Evolutionary conservation across 2,797 vertebrate genomes (phyloP), one percentile per base, ranked within the genome.

Genomic region (Microcaecilia unicolor): DNA sequence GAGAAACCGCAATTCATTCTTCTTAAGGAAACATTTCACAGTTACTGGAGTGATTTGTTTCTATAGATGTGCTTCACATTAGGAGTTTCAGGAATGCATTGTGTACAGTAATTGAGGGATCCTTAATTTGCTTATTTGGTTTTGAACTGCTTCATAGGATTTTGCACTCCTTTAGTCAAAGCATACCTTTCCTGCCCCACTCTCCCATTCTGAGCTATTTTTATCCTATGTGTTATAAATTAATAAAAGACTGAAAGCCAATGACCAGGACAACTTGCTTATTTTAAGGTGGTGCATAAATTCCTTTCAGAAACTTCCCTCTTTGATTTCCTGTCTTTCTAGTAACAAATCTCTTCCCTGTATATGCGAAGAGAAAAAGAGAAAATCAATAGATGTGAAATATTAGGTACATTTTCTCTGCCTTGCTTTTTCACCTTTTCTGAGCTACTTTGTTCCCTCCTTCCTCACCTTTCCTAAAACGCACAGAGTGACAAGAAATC

Each of bases 191-290:
- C 15, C 1, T 29, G 18, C 33, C 41, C 15, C 2, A 1, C 20
- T 45, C 3, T 5, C 6, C n/a, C 10, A 29, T 16, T n/a, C 3
- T 3, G 25, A 21, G 25, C 22, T 35, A 22, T 31, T 59, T 60
- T 59, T 34, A 10, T 38, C 29, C 32, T 24, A 32, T 37, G 15
- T 21, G 28, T 42, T 45, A 45, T 8, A 36, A 25, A 33, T 45
- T 37, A 37, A 45, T 37, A 37, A 22, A 45, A 37, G 32, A 45
- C 45, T 30, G 25, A 44, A 34, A 43, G 26, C 25, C 17, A 18
- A 21, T 37, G 17, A 37, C 34, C 34, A 12, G 30, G 37, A 21
- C 28, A 26, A 34, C 14, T 16, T 45, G 42, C 31, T 34, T 32
- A 28, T 38, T 37, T 28, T 33, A 22, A 45, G 45, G 25, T 21